phyloP scores from a whole-genome alignment of 2,797 vertebrate genomes.

The Tangara arthus region DNA sequence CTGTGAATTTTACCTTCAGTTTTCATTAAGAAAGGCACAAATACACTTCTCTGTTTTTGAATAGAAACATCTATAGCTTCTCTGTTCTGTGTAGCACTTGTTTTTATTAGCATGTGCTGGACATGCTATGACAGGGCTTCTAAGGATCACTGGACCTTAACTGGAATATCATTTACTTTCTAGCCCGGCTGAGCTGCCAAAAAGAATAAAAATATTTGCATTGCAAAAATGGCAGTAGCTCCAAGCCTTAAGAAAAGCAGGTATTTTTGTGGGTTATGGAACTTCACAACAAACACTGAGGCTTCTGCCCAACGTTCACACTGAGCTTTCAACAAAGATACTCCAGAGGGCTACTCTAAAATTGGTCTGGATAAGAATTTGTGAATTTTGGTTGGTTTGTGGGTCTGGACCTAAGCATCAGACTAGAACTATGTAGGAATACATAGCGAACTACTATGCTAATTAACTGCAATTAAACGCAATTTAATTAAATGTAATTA shows the following conservation, averaged over 20 bases:
- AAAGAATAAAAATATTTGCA: not conserved
- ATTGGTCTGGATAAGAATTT: not conserved
- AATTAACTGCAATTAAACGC: conserved; percentile 60
- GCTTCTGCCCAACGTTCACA: not conserved
- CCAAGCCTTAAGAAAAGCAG: not conserved
- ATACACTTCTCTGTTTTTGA: not conserved
- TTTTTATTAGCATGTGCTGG: not conserved
- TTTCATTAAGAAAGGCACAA: not conserved
- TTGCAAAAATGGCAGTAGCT: not conserved
- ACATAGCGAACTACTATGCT: conserved; percentile 29
- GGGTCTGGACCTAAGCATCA: not conserved
- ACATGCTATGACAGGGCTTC: not conserved
- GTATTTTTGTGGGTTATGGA: not conserved
- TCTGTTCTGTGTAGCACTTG: not conserved
- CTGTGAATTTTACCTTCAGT: not conserved
- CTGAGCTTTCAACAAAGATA: not conserved
- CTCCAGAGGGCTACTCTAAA: not conserved
- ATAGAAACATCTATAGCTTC: not conserved
- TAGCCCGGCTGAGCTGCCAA: not conserved
- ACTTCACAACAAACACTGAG: not conserved
- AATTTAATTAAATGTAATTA: conserved; percentile 65
- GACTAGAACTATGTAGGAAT: not conserved
- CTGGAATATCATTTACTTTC: not conserved
- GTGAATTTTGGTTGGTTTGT: not conserved
- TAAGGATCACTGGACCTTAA: not conserved